Percentiles rank a stretch among this genome's conserved stretches.
These are phyloP conservation scores for Aphidoletes aphidimyza DNA, from an alignment of 2,888 invertebrate species.

Conservation along the genomic window DNA sequence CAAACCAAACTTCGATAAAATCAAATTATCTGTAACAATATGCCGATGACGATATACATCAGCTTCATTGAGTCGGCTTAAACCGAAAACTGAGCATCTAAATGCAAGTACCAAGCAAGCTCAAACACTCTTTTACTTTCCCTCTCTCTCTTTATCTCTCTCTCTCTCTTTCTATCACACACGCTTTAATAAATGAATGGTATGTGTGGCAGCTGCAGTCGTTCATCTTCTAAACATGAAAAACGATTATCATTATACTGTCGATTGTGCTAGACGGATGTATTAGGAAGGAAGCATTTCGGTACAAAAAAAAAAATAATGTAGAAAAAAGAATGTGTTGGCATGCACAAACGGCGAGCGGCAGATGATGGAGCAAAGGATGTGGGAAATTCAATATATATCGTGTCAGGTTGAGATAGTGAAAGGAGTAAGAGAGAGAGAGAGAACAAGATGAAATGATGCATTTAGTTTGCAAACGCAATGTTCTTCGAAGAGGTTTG, in stretches of 20 bases:
- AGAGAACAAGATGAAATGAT: conserved; percentile 17
- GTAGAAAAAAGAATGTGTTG: not conserved
- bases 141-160: no score
- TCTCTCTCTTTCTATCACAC: no score
- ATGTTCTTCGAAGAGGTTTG: not conserved
- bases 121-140: not conserved
- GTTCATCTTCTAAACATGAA: conserved; percentile 40
- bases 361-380: no score
- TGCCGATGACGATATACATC: no score
- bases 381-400: not conserved
- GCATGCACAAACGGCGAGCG: not conserved
- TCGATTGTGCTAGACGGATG: not conserved
- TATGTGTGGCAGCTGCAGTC: not conserved
- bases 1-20: conserved; percentile 46
- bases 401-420: no score
- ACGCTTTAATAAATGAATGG: conserved; percentile 7
- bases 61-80: no score
- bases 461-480: not conserved
- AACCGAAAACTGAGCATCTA: no score
- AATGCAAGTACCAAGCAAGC: no score
- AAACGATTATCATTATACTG: conserved; percentile 37
- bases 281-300: not conserved
- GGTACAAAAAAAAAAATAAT: not conserved
- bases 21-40: conserved; percentile 40
- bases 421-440: no score